Evolutionary conservation across 2,797 vertebrate species (phyloP), one percentile per base, ranked within the genome.

Genomic region (Enteromius argenteus): DNA sequence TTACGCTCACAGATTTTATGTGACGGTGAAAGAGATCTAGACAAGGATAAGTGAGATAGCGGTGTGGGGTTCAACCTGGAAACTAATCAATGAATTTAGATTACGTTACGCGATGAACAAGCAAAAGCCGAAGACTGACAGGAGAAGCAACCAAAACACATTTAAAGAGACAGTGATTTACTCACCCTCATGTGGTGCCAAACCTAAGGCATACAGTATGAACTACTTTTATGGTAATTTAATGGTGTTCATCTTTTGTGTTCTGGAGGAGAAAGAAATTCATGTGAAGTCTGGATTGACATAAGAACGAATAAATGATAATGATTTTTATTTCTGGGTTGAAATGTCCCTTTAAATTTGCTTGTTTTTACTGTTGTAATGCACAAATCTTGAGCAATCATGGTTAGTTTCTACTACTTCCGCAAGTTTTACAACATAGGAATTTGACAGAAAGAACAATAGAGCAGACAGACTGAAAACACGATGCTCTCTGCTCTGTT

Each of bases 31-130:
- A 27, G n/a, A 8, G 21, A 68, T 39, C 66, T n/a, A 68, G 74
- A 17, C 21, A 19, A 42, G 53, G 74, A 58, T 75, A 15, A 75
- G 73, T 35, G 51, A 39, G 73, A 58, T 39, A 56, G 32, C 21
- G 3, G 51, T 15, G 51, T 51, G 39, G 51, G 51, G 32, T 58
- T 75, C 73, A 75, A 39, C 21, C 51, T 74, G 72, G 46, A 74
- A 74, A 53, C 30, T 39, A 58, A 76, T 58, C 51, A 58, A 51
- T 58, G 51, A 58, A 76, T 76, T 58, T 76, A n/a, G 56, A 39
- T 58, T 58, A n/a, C 13, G 3, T 37, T 56, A 56, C 11, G 11
- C 58, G 51, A 76, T 8, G 39, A 37, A 58, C n/a, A 39, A 76
- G 53, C 6, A 76, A 76, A 76, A 39, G 51, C n/a, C 14, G 21